Base-by-base conservation (phyloP, 2,113 vertebrate species). In the Trogon surrucura region DNA sequence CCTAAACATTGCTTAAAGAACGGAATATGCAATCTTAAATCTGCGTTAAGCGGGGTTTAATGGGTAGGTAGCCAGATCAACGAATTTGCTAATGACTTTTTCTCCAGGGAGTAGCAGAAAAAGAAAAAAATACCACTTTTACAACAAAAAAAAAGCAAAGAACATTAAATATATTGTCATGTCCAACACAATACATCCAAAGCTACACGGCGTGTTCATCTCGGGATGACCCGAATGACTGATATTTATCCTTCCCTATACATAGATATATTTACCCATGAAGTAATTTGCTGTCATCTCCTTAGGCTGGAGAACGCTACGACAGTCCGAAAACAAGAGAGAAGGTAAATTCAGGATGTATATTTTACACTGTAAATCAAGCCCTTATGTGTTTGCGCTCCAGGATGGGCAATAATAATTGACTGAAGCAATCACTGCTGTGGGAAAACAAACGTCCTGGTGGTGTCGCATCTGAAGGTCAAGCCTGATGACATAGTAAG, bases 1-100 rank as follows among this genome's bases (percentile, higher is more conserved):
- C 91, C 96, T 96, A 98, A 98, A 98, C 92, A 98, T 95, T 96
- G 87, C 96, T 96, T 96, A 96, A 97, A 86, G 91, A 96, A 94
- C 62, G 38, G 67, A 79, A 91, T 25, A 66, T 94, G 54, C 84
- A 77, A 85, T 92, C 81, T 85, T 78, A 91, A 85, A 92, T 87
- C 70, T 84, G 57, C 2, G 27, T 66, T 95, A 89, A 95, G 54
- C 11, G 79, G 95, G 80, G 47, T 69, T 91, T 83, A 80, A 80
- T 65, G 22, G 65, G 45, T 80, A 72, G 25, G 16, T 9, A 69
- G 50, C 51, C 66, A 67, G 71, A 92, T 84, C 66, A 91, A 90
- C 21, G 56, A 83, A 85, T 85, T 82, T 58, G 44, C 47, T 91
- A 74, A 88, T 80, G 60, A 74, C 36, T 38, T 74, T 62, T 89